phyloP scores from a whole-genome alignment of 1,140 invertebrate genomes.

The Caligus rogercresseyi region DNA sequence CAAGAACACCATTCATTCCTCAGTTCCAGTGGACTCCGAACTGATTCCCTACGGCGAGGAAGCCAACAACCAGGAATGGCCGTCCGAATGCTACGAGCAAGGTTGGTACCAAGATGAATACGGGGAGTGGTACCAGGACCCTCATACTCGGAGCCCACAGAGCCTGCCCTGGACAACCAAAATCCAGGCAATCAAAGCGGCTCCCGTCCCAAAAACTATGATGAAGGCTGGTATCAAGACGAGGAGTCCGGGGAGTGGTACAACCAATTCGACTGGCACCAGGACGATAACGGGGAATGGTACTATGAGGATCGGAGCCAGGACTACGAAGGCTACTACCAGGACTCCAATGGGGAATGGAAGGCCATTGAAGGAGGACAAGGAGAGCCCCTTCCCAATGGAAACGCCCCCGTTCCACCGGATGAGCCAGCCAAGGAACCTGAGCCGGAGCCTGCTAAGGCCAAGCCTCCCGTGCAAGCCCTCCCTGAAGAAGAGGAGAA shows the following conservation, averaged over 20 bases:
- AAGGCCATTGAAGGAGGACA: conserved; percentile 23
- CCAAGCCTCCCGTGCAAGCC: not conserved
- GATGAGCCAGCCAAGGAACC: not conserved
- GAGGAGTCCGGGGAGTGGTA: conserved; percentile 16
- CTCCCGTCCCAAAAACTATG: conserved; percentile 11
- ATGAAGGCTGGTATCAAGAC: conserved; percentile 21
- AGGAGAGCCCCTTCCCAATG: conserved; percentile 17
- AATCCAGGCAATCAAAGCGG: not conserved
- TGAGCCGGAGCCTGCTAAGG: not conserved
- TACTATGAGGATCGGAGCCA: conserved; percentile 15
- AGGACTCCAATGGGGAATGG: conserved; percentile 24
- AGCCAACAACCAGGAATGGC: not conserved
- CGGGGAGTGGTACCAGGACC: conserved; percentile 14
- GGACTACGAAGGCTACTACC: conserved; percentile 14
- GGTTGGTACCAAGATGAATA: conserved; percentile 18
- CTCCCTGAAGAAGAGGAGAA: not conserved
- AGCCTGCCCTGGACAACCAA: not conserved
- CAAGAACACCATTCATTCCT: not conserved
- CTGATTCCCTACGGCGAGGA: conserved; percentile 11
- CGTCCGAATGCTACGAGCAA: not conserved
- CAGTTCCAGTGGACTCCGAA: not conserved
- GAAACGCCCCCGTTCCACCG: not conserved
- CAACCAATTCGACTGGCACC: conserved; percentile 24
- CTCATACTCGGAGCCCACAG: not conserved
- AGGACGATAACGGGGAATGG: conserved; percentile 24